These are phyloP conservation scores for Microcebus jonahi DNA, from an alignment of 2,113 vertebrate genomes.

Conservation along the genomic window DNA sequence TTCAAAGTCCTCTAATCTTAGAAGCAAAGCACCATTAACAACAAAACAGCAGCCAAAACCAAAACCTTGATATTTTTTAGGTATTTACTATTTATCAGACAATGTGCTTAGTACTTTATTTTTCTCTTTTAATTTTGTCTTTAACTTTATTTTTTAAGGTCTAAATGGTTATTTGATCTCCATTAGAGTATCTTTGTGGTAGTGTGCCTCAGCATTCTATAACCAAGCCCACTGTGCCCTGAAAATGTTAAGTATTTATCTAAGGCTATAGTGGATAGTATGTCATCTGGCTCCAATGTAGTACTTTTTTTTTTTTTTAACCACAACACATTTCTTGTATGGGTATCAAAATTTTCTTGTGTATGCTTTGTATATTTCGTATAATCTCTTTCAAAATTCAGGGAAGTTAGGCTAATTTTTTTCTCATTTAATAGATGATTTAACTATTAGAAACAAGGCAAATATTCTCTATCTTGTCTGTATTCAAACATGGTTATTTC, in stretches of 20 bases:
- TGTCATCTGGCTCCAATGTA: background rate
- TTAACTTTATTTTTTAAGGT: background rate
- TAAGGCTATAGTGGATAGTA: rapidly evolving
- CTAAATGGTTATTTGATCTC: background rate
- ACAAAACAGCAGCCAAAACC: background rate
- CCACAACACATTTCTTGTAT: background rate
- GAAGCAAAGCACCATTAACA: background rate
- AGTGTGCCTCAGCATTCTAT: background rate
- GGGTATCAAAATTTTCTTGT: background rate
- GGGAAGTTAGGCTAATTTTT: background rate
- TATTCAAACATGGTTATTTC: background rate
- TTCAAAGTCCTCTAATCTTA: background rate
- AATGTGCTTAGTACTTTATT: background rate
- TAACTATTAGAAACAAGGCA: background rate
- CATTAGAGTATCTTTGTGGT: background rate
- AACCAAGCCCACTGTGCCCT: background rate
- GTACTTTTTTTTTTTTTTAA: background rate
- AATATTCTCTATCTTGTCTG: background rate
- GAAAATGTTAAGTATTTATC: background rate
- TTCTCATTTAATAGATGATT: background rate
- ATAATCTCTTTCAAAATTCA: background rate
- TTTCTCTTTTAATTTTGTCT: background rate
- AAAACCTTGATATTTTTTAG: background rate
- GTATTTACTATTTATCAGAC: background rate
- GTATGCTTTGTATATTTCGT: background rate